Conservation (phyloP, 2,888 invertebrate genomes). For the Pyrocoelia pectoralis region DNA sequence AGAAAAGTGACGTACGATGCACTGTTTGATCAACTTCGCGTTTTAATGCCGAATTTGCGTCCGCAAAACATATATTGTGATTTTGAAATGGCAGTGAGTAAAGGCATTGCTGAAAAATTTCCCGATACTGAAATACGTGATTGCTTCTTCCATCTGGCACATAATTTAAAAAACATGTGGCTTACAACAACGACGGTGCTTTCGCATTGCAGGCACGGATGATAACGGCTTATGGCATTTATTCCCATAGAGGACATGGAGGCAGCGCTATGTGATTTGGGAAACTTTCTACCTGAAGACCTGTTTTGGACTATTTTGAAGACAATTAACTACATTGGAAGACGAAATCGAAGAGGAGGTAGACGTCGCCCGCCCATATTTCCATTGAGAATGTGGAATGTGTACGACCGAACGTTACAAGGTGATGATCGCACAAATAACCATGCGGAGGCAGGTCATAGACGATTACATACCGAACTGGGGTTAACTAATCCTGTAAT, state of each 20-base stretch:
- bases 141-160: constrained; percentile 7
- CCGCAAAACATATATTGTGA: constrained; percentile 7
- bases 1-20: no score
- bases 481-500: no score
- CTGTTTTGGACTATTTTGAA: constrained; percentile 1
- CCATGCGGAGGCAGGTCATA: no score
- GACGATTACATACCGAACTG: no score
- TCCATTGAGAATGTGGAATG: no score
- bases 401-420: no score
- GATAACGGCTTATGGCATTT: constrained; percentile 10
- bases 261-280: not conserved
- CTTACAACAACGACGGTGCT: constrained; percentile 3
- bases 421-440: no score
- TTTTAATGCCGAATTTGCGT: not conserved
- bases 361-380: no score
- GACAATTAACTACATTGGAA: constrained; percentile 1
- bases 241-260: not conserved
- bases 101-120: constrained; percentile 6
- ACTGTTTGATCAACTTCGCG: no score
- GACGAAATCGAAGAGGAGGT: not conserved
- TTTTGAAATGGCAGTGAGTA: not conserved
- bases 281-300: constrained; percentile 5
- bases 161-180: constrained; percentile 4
- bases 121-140: constrained; percentile 8
- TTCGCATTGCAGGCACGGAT: constrained; percentile 9